These are phyloP conservation scores for Autographa gamma DNA, from an alignment of 2,888 invertebrate genomes.

Conservation along the genomic window DNA sequence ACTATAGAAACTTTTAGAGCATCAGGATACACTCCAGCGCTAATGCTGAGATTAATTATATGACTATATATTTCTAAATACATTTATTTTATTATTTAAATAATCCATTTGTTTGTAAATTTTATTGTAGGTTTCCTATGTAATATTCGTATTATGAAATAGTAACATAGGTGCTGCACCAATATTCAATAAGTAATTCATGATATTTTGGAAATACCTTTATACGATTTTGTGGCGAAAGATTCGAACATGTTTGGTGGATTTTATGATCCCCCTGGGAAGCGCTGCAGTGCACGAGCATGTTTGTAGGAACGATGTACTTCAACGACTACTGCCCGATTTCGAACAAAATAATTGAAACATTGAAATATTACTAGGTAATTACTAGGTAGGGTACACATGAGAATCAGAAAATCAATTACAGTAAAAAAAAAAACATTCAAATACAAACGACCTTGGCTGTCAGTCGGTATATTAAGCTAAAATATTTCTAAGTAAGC, in stretches of 20 bases:
- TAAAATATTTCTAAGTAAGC: neutral
- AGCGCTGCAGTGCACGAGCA: neutral
- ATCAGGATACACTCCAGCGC: too few species aligned
- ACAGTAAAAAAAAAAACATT: too few species aligned
- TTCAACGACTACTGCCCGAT: neutral
- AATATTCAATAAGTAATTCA: neutral
- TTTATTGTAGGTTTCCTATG: too few species aligned
- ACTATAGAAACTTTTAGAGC: too few species aligned
- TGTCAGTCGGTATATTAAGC: neutral
- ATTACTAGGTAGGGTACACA: too few species aligned
- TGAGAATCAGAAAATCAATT: too few species aligned
- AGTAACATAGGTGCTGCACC: neutral
- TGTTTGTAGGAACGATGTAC: neutral
- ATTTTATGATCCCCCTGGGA: neutral
- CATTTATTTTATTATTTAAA: too few species aligned
- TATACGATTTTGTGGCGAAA: conserved; percentile 6
- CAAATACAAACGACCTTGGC: too few species aligned
- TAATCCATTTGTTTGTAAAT: neutral
- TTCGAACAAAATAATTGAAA: neutral
- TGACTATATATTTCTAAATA: too few species aligned
- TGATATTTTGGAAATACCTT: neutral
- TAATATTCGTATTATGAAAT: too few species aligned
- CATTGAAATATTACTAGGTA: neutral
- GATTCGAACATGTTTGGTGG: neutral
- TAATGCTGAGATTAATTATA: too few species aligned